Evolutionary conservation across 2,888 invertebrate genomes (phyloP).

Genomic region (Atethmia centrago): DNA sequence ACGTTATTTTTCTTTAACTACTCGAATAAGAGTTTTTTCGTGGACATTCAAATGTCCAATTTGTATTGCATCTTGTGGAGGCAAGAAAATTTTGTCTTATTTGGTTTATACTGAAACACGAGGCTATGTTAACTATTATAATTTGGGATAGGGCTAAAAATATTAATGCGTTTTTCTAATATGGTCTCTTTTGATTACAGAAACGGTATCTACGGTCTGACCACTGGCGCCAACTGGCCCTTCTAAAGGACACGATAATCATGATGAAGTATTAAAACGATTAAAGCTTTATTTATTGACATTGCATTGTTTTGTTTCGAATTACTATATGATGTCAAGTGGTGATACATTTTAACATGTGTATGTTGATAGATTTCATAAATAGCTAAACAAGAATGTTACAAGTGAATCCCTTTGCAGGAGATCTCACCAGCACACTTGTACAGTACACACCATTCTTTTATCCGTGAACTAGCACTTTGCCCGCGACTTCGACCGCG

Average conservation of each 20-base stretch:
- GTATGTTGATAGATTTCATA: neutral
- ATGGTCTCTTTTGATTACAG: slow-evolving; percentile 23
- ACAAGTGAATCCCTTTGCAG: neutral
- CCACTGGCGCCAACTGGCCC: slow-evolving; percentile 32
- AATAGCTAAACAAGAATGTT: neutral
- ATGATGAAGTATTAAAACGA: slow-evolving; percentile 16
- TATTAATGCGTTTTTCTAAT: neutral
- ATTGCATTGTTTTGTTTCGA: slow-evolving; percentile 6
- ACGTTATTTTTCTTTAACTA: neutral
- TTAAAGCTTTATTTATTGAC: slow-evolving; percentile 35
- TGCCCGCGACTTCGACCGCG: no score
- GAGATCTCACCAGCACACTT: neutral
- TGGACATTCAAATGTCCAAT: neutral
- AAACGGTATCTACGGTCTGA: slow-evolving; percentile 46
- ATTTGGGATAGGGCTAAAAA: neutral
- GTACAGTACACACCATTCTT: no score
- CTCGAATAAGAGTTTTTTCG: neutral
- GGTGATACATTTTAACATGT: neutral
- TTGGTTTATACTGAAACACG: neutral
- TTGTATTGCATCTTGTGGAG: neutral
- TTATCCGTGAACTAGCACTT: no score
- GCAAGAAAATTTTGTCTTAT: neutral
- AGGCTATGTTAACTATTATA: neutral
- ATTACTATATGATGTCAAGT: neutral
- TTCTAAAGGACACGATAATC: slow-evolving; percentile 24